Conservation (phyloP, 2,113 vertebrate genomes). For the Oreocharis arfaki region DNA sequence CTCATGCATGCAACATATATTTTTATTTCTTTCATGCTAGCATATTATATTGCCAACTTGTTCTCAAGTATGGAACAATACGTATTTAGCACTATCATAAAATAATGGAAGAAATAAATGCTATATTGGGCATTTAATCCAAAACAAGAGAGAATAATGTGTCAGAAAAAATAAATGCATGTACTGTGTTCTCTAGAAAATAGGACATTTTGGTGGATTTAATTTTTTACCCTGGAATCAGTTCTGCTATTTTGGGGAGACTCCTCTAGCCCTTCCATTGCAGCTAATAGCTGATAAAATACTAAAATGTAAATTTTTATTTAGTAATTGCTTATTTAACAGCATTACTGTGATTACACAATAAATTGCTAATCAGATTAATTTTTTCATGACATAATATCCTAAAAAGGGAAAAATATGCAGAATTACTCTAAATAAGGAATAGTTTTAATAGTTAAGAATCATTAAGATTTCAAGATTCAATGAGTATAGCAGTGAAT, state of each 20-base stretch:
- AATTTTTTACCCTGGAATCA: background rate
- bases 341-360: background rate
- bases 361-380: background rate
- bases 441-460: background rate
- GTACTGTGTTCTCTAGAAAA: background rate
- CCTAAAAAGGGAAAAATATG: background rate
- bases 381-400: background rate
- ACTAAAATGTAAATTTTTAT: background rate
- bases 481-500: background rate
- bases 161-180: background rate
- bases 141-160: background rate
- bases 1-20: background rate
- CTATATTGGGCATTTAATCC: background rate
- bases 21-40: conserved; percentile 30
- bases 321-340: background rate
- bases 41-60: background rate
- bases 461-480: background rate
- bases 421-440: background rate
- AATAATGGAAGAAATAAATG: conserved; percentile 1
- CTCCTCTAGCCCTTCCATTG: background rate
- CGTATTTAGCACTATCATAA: background rate
- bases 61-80: background rate
- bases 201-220: background rate
- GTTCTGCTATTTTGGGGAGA: background rate
- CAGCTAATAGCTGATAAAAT: background rate